Base-by-base conservation (phyloP, 92 coral and sea anemone species). In the Epizoanthus rinbou region DNA sequence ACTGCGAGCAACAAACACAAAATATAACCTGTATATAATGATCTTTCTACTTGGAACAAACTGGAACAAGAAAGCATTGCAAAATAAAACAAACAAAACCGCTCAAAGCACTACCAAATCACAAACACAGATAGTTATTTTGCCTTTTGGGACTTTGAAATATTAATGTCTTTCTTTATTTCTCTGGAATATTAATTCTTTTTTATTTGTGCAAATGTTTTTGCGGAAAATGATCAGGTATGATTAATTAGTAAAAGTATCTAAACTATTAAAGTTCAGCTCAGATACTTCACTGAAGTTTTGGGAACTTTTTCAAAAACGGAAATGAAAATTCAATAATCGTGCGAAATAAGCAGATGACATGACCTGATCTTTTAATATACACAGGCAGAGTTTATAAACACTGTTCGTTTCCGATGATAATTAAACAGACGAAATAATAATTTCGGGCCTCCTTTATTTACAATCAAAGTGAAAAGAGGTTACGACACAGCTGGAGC, bases 281-380 rank as follows among this genome's bases (percentile, higher is more conserved):
- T 3, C 22, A 52, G 41, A 52, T 19, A 31, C 43, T 47, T 47
- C 7, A 10, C 14, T 10, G 15, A 21, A 76, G 31, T 78, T 62
- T 37, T 59, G 14, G 45, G 18, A 74, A n/a, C 39, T 62, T 39
- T 76, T 18, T 39, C 57, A 60, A 59, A 60, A 78, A 37, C 65
- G 71, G 71, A 78, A 78, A 78, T 78, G 63, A 78, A 78, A 60
- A 59, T 60, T 43, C 53, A 9, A 0, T 19, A n/a, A 15, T 62
- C 82, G 82, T 78, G 82, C 82, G 82, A 78, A 18, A 39, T 19
- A 11, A 63, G 18, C 82, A 78, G 82, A 78, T 78, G 82, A 78
- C 31, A 78, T 78, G 82, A 78, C 31, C 52, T 10, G 15, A 78
- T 18, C 59, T 54, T 59, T 59, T 78, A 78, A 41, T 62, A 78